Evolutionary conservation across 2,797 vertebrate species (phyloP).

Genomic region (Siniperca undulata): DNA sequence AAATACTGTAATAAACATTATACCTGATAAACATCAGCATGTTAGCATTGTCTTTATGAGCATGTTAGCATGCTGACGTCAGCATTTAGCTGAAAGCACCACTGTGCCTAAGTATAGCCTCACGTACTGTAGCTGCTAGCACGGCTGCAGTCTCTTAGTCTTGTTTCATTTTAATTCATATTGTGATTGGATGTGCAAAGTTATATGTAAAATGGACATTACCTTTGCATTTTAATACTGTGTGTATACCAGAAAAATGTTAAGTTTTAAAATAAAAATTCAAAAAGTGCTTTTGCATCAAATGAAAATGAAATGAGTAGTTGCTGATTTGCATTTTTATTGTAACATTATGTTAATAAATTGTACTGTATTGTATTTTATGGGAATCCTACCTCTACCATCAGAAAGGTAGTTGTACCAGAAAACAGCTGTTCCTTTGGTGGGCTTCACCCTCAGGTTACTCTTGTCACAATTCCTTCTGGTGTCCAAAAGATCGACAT

Average conservation of each 20-base stretch:
- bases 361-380: not conserved
- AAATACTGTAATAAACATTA: not conserved
- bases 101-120: not conserved
- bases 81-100: not conserved
- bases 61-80: not conserved
- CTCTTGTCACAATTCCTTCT: conserved; percentile 97
- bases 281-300: not conserved
- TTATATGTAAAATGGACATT: not conserved
- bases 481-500: conserved; percentile 95
- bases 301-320: not conserved
- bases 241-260: not conserved
- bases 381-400: conserved; percentile 89
- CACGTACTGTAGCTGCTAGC: not conserved
- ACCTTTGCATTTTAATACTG: not conserved
- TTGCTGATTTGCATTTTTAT: not conserved
- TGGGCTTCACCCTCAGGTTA: conserved; percentile 94
- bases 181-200: not conserved
- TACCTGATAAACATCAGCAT: not conserved
- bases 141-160: not conserved
- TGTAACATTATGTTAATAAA: not conserved
- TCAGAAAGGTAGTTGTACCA: conserved; percentile 99
- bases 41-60: not conserved
- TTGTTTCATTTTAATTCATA: not conserved
- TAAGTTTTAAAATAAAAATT: not conserved
- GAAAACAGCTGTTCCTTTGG: conserved; percentile 96